Evolutionary conservation across 2,888 invertebrate species (phyloP).

Genomic region (Heteromurus nitidus): DNA sequence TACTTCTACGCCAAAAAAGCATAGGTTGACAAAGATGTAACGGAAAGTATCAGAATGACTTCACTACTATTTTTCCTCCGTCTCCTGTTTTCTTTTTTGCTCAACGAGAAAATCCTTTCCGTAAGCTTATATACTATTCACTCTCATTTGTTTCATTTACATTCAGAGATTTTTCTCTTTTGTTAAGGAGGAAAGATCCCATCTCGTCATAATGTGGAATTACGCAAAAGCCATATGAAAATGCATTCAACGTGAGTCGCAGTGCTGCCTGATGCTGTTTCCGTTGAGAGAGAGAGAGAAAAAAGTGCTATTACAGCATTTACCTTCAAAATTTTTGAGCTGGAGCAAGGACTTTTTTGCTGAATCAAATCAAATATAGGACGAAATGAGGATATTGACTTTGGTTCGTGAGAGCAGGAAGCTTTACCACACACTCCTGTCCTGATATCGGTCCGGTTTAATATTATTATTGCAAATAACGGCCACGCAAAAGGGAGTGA

Average conservation of each 20-base stretch:
- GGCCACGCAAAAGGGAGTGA: conserved; percentile 10
- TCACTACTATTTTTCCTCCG: neutral
- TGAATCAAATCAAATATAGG: conserved; percentile 23
- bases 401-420: neutral
- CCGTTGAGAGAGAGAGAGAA: neutral
- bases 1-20: too few relatives aligned
- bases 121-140: too few relatives aligned
- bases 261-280: too few relatives aligned
- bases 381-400: conserved; percentile 31
- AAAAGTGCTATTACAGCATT: neutral
- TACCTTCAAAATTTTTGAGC: neutral
- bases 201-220: neutral
- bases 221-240: too few relatives aligned
- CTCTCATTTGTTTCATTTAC: conserved; percentile 21
- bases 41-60: conserved; percentile 26
- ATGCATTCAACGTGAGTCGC: too few relatives aligned
- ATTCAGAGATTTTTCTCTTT: conserved; percentile 1
- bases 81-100: conserved; percentile 6
- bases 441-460: conserved; percentile 19
- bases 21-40: conserved; percentile 25
- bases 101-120: too few relatives aligned
- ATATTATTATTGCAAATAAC: conserved; percentile 41
- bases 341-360: too few relatives aligned
- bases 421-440: neutral
- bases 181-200: neutral